Base-by-base conservation (phyloP, 2,888 invertebrate genomes). In the Standfussiana lucernea region DNA sequence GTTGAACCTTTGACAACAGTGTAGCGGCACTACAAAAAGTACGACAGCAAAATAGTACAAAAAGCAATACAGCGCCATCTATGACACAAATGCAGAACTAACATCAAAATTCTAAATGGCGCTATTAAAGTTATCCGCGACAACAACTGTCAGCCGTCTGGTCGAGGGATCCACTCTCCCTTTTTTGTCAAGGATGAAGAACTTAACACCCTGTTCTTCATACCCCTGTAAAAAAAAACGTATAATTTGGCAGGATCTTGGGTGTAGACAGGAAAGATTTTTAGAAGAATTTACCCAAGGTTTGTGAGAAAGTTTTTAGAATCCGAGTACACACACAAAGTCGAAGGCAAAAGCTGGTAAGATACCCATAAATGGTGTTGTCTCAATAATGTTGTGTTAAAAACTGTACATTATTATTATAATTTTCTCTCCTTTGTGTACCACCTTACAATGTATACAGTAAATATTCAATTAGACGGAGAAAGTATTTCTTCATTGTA, bases 401-500 rank as follows among this genome's bases (percentile, higher is more conserved):
- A 59, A 59, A n/a, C n/a, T 37, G n/a, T 28, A 24, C 15, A 66
- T 42, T 42, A 66, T 75, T 59, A 75, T 42, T 32, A 59, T 50
- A 42, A 42, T 75, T 81, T 82, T 21, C 75, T 50, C 47, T 75
- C 5, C 15, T 40, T 10, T 61, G 42, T 28, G n/a, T n/a, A 45
- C 47, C 37, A 50, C 18, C 35, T 18, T 32, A 32, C 5, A 45
- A 21, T 32, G n/a, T 73, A 53, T 32, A 28, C 32, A 72, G 62
- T 72, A 64, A 73, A 81, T 56, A 65, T 66, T 37, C 21, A 79
- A 81, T 79, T 28, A 50, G 2, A 35, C 5, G 18, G 28, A 65
- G 82, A 79, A 79, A 82, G 78, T 75, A n/a, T 62, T 11, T 50
- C 4, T 35, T 24, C 45, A 24, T 59, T 56, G 32, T 47, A 42